These are phyloP conservation scores for Hirtodrosophila histrioides DNA, from an alignment of 2,888 invertebrate genomes.

Conservation along the genomic window DNA sequence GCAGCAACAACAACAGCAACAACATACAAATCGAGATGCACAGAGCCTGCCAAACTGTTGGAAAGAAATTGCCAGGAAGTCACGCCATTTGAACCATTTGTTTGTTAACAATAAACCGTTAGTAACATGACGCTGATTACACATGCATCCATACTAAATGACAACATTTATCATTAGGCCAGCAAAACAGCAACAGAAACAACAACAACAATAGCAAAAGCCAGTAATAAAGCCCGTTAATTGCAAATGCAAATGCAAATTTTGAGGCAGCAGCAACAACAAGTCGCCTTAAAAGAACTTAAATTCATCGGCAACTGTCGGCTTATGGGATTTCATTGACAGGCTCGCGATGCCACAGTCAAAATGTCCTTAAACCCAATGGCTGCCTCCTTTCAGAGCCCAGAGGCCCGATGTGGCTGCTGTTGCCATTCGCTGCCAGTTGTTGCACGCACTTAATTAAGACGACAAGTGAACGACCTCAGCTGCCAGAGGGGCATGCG, in stretches of 20 bases:
- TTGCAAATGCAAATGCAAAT: constrained; percentile 50
- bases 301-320: constrained; percentile 54
- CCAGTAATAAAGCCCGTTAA: constrained; percentile 38
- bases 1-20: constrained; percentile 27
- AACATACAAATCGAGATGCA: constrained; percentile 34
- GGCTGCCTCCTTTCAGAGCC: constrained; percentile 3
- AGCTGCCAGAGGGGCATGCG: constrained; percentile 55
- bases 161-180: constrained; percentile 63
- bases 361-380: constrained; percentile 68
- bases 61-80: constrained; percentile 73
- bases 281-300: constrained; percentile 36
- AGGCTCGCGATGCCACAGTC: constrained; percentile 62
- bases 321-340: constrained; percentile 75
- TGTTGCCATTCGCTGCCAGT: constrained; percentile 32
- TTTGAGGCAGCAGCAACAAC: constrained; percentile 17
- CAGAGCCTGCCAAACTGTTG: constrained; percentile 32
- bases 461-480: constrained; percentile 79
- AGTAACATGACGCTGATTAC: constrained; percentile 67
- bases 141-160: constrained; percentile 56
- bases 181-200: constrained; percentile 13
- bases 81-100: constrained; percentile 79
- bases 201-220: constrained; percentile 23
- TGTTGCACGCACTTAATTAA: constrained; percentile 73
- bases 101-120: constrained; percentile 69
- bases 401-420: constrained; percentile 11